A percentile compares a stretch with the other conserved stretches of the same genome.
phyloP scores from a whole-genome alignment of 2,113 vertebrate genomes.

The Mixornis gularis region DNA sequence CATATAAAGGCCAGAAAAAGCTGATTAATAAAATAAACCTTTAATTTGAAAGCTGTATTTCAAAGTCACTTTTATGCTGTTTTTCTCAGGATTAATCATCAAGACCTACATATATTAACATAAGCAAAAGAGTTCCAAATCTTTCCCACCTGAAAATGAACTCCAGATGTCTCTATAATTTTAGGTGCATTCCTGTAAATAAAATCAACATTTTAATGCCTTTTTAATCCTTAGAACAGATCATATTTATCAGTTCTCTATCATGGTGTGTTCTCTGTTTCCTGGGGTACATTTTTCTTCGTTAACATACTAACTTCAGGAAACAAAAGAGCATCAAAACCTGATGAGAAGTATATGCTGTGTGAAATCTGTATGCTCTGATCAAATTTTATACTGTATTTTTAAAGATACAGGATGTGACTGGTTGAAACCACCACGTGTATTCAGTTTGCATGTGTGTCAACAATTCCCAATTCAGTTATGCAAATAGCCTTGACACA shows the following conservation, averaged over 20 bases:
- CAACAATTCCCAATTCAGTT: neutral
- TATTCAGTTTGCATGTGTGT: rapidly evolving
- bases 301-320: neutral
- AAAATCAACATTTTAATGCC: neutral
- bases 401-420: neutral
- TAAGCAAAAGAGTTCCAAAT: neutral
- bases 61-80: neutral
- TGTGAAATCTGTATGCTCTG: neutral
- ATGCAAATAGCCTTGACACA: neutral
- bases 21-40: neutral
- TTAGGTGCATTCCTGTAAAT: conserved; percentile 82
- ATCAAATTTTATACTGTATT: neutral
- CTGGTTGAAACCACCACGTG: neutral
- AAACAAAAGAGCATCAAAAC: neutral
- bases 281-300: neutral
- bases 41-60: neutral
- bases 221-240: neutral
- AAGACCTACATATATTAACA: neutral
- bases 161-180: conserved; percentile 94
- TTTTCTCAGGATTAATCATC: neutral
- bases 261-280: neutral
- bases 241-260: neutral
- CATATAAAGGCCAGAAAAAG: neutral
- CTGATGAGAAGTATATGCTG: neutral
- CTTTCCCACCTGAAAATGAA: conserved; percentile 92